Conservation (phyloP, 1,140 invertebrate genomes). For the Hylaeus anthracinus region DNA sequence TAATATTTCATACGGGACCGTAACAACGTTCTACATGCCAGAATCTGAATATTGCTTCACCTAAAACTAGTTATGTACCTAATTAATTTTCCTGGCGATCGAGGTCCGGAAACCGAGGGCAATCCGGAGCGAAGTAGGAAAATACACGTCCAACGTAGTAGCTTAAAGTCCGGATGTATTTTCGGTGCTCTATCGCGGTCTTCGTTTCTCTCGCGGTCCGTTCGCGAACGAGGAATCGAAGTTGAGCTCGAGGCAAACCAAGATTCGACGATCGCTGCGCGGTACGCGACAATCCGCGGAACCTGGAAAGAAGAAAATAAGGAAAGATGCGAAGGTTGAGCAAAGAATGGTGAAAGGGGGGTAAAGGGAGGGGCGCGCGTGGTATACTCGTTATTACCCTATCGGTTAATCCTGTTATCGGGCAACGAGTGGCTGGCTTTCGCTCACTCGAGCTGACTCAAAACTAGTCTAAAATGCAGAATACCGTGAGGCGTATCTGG, state of each 20-base stretch:
- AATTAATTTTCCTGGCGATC: neutral
- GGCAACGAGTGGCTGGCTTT: conserved; percentile 5
- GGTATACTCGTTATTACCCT: conserved; percentile 33
- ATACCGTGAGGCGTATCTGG: conserved; percentile 14
- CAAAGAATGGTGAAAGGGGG: too few relatives aligned
- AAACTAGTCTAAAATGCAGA: conserved; percentile 51
- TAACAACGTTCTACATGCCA: neutral
- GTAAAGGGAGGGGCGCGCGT: conserved; percentile 1
- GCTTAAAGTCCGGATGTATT: too few relatives aligned
- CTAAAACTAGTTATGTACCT: neutral
- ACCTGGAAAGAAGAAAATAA: too few relatives aligned
- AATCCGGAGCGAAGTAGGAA: neutral
- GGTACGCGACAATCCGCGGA: neutral
- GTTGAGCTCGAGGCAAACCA: neutral
- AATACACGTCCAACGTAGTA: neutral
- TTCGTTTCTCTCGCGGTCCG: neutral
- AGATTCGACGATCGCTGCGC: neutral
- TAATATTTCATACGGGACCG: neutral
- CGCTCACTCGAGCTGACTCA: conserved; percentile 18
- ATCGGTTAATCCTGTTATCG: conserved; percentile 53
- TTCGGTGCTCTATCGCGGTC: too few relatives aligned
- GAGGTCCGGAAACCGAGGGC: neutral
- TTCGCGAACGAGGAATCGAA: neutral
- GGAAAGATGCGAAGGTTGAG: too few relatives aligned
- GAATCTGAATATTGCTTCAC: neutral